phyloP scores from a whole-genome alignment of 2,113 vertebrate species.

The Fulica atra region DNA sequence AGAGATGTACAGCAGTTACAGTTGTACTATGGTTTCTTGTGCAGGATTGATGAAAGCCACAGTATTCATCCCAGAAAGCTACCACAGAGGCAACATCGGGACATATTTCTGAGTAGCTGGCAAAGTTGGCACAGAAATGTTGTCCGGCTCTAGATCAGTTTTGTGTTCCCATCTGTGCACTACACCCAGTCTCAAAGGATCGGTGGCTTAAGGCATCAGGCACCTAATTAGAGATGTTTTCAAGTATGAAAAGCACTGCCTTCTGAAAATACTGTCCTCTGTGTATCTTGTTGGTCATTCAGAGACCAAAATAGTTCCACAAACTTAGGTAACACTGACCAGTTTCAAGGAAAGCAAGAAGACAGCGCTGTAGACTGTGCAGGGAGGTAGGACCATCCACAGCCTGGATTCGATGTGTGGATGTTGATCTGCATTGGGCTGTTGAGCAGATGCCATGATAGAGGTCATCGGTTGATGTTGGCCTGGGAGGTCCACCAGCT shows the following conservation, averaged over 20 bases:
- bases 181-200: not conserved
- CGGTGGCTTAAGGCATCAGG: not conserved
- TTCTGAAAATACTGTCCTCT: not conserved
- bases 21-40: not conserved
- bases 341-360: not conserved
- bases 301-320: not conserved
- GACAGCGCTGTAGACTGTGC: not conserved
- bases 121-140: not conserved
- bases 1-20: not conserved
- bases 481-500: not conserved
- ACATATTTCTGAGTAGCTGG: not conserved
- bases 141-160: not conserved
- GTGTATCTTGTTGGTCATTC: not conserved
- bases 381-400: not conserved
- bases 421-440: not conserved
- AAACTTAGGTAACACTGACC: not conserved
- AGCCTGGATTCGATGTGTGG: not conserved
- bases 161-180: not conserved
- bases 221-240: not conserved
- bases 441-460: no score
- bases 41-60: not conserved
- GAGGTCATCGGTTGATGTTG: not conserved
- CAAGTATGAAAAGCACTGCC: not conserved
- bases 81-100: not conserved
- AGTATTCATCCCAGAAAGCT: not conserved